A percentile compares a stretch with the other conserved stretches of the same genome.
Evolutionary conservation across 2,113 vertebrate genomes (phyloP).

Genomic region (Cyanoramphus novaezelandiae): DNA sequence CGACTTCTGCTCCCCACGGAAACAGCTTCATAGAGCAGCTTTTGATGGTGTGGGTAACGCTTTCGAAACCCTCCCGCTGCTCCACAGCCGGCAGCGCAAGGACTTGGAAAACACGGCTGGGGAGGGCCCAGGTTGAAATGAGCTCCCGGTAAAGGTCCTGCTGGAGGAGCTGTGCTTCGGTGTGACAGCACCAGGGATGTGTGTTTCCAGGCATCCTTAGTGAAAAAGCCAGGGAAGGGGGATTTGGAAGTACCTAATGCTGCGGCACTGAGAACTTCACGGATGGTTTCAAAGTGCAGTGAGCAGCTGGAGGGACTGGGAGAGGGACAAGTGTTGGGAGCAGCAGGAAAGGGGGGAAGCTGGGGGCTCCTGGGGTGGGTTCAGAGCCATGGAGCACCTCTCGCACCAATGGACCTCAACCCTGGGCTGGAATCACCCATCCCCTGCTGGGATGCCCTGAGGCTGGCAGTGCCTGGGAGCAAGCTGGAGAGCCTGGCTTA

Average conservation of each 20-base stretch:
- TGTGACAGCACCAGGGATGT: fast-evolving
- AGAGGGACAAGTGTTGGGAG: not conserved
- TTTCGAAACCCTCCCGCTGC: not conserved
- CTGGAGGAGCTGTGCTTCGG: fast-evolving
- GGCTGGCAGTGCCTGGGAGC: not conserved
- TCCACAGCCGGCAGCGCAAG: not conserved
- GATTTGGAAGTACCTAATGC: not conserved
- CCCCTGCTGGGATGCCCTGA: fast-evolving
- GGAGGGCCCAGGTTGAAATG: not conserved
- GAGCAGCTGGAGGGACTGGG: not conserved
- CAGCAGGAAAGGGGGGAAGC: not conserved
- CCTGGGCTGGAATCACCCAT: not conserved
- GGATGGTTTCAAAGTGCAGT: not conserved
- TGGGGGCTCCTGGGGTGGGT: fast-evolving
- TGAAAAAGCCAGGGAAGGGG: not conserved
- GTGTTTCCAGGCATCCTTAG: not conserved
- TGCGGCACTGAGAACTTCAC: fast-evolving
- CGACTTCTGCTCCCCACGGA: not conserved
- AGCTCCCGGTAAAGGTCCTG: not conserved
- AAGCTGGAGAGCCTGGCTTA: not conserved
- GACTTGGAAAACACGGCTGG: not conserved
- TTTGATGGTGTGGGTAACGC: constrained; percentile 30
- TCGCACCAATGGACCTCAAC: fast-evolving
- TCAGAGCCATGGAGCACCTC: not conserved
- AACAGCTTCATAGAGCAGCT: constrained; percentile 33